Evolutionary conservation across 2,113 vertebrate species (phyloP), one percentile per base, ranked within the genome.

Genomic region (Nematolebias whitei): DNA sequence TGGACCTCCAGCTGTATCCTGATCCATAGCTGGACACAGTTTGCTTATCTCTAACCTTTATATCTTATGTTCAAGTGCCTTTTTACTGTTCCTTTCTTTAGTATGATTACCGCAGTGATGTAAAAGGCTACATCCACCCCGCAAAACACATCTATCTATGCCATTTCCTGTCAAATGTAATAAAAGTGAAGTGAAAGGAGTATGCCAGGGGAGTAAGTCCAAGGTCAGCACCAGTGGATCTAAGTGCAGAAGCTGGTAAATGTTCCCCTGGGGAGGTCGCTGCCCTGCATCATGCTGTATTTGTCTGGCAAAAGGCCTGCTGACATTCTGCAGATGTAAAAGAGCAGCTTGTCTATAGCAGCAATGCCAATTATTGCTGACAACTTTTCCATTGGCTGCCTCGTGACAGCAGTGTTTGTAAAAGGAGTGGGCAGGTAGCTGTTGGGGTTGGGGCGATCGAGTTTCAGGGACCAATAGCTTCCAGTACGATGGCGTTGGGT

Each of bases 171-270:
- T 80, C 76, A 86, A 67, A 76, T 63, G 40, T 68, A 83, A 86
- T 87, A 71, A 81, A 86, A 58, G 50, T 57, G 69, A 69, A 76
- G 59, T 68, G 79, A 79, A 85, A 67, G 52, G 68, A 71, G 51
- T 38, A 13, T 29, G 76, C 89, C 74, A 41, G 56, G 54, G 79
- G 82, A 78, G 32, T 43, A 76, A 59, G 54, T 77, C 62, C 86
- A 85, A 88, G 89, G 85, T 87, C 88, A 71, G 67, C 63, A 43
- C 55, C 76, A 65, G 65, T 79, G 70, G 77, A 76, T 76, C 74
- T 76, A 56, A 82, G 80, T 72, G 77, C 70, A 78, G 63, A 72
- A 72, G 72, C 82, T 79, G 63, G 76, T 84, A 84, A 86, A 85
- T 75, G 78, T 69, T 82, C 68, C 89, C 66, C 65, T 63, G 68